Base-by-base conservation (phyloP, 2,888 invertebrate genomes). In the Cataglyphis livida region DNA sequence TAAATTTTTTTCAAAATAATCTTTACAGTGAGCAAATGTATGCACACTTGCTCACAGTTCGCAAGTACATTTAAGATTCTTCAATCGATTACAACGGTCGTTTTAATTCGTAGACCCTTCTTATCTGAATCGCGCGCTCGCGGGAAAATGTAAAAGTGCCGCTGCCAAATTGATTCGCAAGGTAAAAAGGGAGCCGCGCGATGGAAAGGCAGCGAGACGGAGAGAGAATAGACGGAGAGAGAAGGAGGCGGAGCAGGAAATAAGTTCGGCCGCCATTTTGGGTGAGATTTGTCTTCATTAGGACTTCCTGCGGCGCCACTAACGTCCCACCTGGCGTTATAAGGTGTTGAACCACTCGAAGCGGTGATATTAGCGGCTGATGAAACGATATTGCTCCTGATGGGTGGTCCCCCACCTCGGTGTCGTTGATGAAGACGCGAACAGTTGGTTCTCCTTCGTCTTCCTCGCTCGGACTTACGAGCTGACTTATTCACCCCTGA, bases 201-300 rank as follows among this genome's bases (percentile, higher is more conserved):
- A 28, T 51, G 38, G 38, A 21, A 59, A 74, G 32, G 44, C 32
- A 32, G 44, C 57, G 18, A 57, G 57, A 21, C 38, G 71, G n/a
- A 70, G 76, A 70, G 71, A 21, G 57, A 54, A 78, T 32, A 57
- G 74, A 78, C 12, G 57, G 78, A 79, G 78, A 59, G 44, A 79
- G 78, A 79, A 79, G 32, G 78, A 79, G 78, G 78, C 78, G 78
- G 90, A 88, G 90, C 90, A 91, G 93, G 92, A 92, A 93, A 92
- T 91, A 91, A 91, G 91, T 92, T 91, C 87, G 90, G 90, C 88
- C 91, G 91, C 92, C 92, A 93, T 94, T 92, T 93, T 93, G 87
- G 91, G 90, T 89, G 87, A 93, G 93, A 94, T 94, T 94, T 93
- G 93, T 94, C 94, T 94, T 94, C 94, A 94, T 94, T 94, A 94